Conservation (phyloP, 2,113 vertebrate genomes). For the Spea bombifrons region DNA sequence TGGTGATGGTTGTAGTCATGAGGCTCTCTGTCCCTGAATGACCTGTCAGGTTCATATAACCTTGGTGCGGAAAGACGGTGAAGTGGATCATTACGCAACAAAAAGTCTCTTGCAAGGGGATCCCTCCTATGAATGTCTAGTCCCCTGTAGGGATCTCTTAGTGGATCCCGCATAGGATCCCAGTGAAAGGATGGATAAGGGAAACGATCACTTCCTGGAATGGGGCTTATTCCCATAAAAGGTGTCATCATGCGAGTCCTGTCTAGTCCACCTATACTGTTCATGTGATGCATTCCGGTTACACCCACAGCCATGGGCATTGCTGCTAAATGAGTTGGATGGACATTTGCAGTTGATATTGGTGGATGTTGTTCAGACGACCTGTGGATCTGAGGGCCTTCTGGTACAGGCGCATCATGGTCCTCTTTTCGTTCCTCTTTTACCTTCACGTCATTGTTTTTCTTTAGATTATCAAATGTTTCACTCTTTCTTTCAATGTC, state of each 20-base stretch:
- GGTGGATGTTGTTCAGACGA: slow-evolving; percentile 68
- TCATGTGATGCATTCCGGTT: slow-evolving; percentile 86
- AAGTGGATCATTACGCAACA: slow-evolving; percentile 85
- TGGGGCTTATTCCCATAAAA: slow-evolving; percentile 94
- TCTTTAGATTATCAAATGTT: slow-evolving; percentile 82
- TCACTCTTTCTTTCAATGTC: slow-evolving; percentile 86
- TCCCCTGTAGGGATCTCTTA: slow-evolving; percentile 87
- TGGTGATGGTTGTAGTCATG: slow-evolving; percentile 88
- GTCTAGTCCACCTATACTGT: slow-evolving; percentile 84
- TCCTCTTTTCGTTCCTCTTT: slow-evolving; percentile 96
- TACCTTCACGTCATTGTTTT: slow-evolving; percentile 86
- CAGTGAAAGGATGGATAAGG: slow-evolving; percentile 94
- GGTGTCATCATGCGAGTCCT: slow-evolving; percentile 95
- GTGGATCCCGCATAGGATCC: slow-evolving; percentile 88
- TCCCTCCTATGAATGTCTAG: slow-evolving; percentile 85
- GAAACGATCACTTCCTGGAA: slow-evolving; percentile 91
- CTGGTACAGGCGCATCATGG: slow-evolving; percentile 71
- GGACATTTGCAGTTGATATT: slow-evolving; percentile 67
- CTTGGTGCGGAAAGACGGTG: slow-evolving; percentile 81
- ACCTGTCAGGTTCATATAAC: slow-evolving; percentile 85
- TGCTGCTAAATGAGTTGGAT: slow-evolving; percentile 75
- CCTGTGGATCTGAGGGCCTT: slow-evolving; percentile 71
- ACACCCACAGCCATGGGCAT: slow-evolving; percentile 87
- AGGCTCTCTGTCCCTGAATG: slow-evolving; percentile 89
- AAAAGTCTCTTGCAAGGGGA: slow-evolving; percentile 75